Evolutionary conservation across 2,888 invertebrate species (phyloP), one percentile per base, ranked within the genome.

Genomic region (Nemotelus nigrinus): DNA sequence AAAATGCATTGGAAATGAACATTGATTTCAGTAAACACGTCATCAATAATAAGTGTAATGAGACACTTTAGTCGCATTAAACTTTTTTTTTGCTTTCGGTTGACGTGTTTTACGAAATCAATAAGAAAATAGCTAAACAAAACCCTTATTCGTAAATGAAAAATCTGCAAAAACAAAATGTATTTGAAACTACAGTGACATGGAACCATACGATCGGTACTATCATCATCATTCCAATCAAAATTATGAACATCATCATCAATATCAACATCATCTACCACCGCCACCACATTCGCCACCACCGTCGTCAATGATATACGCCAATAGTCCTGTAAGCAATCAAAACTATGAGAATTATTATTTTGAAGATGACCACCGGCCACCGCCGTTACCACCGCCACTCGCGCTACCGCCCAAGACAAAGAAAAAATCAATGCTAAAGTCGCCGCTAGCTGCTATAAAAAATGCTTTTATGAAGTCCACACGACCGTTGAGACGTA

Each of bases 151-250:
- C 25, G 25, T 25, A 25, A 25, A 25, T 25, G 25, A 25, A 25
- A 25, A 25, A 25, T 25, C 25, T 25, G 25, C 25, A 25, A 25
- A 25, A 25, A 25, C 25, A 25, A 25, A 25, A 25, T 25, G 25
- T 65, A 77, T 70, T 60, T 77, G 82, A 80, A 80, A 82, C 80
- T 84, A 80, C 84, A 87, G 87, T 84, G 86, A 86, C 83, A 85
- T 87, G 87, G 86, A 85, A 87, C 84, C 86, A 82, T 86, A 85
- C 82, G 85, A 85, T 81, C 83, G 83, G 77, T 86, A 85, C 81
- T 84, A 84, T 80, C 84, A 84, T 79, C 84, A 85, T 76, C 78
- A 75, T 71, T 81, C 81, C 78, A 83, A 85, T 80, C 81, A 83
- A 63, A 83, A 83, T 74, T 85, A 83, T 67, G 84, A 84, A 25